Percentiles rank a stretch among this genome's conserved stretches.
Conservation (phyloP, 2,888 invertebrate genomes). For the Clostera curtula region DNA sequence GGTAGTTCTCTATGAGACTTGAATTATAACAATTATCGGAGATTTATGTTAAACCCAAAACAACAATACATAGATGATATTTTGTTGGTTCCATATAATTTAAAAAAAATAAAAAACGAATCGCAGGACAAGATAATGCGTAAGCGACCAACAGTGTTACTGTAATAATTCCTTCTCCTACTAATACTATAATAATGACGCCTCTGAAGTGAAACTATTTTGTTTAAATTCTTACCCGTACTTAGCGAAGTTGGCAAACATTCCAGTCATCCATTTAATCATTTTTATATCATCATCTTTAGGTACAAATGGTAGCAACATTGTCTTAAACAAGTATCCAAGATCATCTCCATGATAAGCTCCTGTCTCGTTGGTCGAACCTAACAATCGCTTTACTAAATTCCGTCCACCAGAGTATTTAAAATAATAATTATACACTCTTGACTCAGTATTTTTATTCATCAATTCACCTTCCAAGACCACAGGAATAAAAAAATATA, state of each 20-base stretch:
- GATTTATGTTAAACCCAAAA: no score
- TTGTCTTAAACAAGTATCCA: conserved; percentile 36
- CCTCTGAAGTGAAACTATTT: no score
- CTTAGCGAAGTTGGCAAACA: conserved; percentile 53
- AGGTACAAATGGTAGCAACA: conserved; percentile 29
- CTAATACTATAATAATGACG: no score
- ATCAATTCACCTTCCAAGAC: conserved; percentile 35
- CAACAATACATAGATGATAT: no score
- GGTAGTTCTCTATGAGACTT: no score
- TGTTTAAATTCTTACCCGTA: conserved; percentile 31
- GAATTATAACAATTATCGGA: no score
- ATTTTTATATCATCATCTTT: conserved; percentile 28
- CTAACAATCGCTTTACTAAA: conserved; percentile 28
- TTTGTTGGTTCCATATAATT: no score
- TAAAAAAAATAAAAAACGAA: no score
- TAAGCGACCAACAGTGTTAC: no score
- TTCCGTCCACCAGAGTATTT: conserved; percentile 42
- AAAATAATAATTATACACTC: conserved; percentile 43
- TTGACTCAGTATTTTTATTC: conserved; percentile 20
- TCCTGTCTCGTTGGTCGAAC: conserved; percentile 25
- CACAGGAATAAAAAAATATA: conserved; percentile 41
- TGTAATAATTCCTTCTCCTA: no score
- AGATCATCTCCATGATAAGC: conserved; percentile 47
- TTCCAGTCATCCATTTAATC: conserved; percentile 36
- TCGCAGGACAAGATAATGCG: no score